Base-by-base conservation (phyloP, 2,113 vertebrate genomes). In the Progne subis region DNA sequence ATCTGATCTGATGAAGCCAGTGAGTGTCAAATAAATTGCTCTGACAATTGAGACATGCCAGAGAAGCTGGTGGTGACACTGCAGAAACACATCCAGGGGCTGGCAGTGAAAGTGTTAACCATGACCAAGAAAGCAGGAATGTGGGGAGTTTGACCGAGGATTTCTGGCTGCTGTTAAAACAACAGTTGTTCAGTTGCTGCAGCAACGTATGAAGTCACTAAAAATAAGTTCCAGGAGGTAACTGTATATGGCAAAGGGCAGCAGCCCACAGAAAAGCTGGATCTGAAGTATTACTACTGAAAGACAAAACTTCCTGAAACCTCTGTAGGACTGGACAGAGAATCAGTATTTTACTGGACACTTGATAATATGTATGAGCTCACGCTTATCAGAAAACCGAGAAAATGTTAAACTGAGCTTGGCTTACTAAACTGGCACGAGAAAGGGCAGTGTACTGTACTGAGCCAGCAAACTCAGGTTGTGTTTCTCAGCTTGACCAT, bases 141-240 rank as follows among this genome's bases (percentile, higher is more conserved):
- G 92, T 26, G 49, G 85, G 87, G 83, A 96, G 95, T 81, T 67
- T 97, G 93, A 96, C 78, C 71, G 55, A 90, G 83, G 80, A 88
- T 71, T 83, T 95, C 91, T 95, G 96, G 90, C 96, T 85, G 90
- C 88, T 87, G 50, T 76, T 69, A 94, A 87, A 89, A 67, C 88
- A 97, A 97, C 94, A 94, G 94, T 98, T 94, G 95, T 84, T 81
- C 31, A 56, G 97, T 98, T 97, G 92, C 96, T 95, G 90, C 85
- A 96, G 97, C 91, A 93, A 97, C 80, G 0, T 32, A 93, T 97
- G 96, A 98, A 75, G 94, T 97, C 96, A 97, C 97, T 97, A 97
- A 96, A 98, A 95, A 96, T 96, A 97, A 88, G 92, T 92, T 97
- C 97, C 92, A 97, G 95, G 94, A 94, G 91, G 88, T 74, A 94